A percentile compares a stretch with the other conserved stretches of the same genome.
Conservation (phyloP, 2,888 invertebrate species). For the Antheraea yamamai region DNA sequence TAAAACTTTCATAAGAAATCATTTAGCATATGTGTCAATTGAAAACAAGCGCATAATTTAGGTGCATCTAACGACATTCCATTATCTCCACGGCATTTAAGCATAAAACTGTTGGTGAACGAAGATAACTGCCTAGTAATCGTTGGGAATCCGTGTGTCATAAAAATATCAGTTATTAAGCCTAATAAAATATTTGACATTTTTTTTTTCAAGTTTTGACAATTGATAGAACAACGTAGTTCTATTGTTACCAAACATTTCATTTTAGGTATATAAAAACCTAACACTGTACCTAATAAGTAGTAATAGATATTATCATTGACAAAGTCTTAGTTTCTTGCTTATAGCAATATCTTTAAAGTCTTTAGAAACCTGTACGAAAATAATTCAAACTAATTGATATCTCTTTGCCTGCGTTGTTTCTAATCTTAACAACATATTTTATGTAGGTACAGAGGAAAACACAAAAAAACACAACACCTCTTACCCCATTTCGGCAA, state of each 20-base stretch:
- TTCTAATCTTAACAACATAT: no score
- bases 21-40: background rate
- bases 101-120: background rate
- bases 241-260: background rate
- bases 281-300: background rate
- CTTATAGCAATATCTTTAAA: background rate
- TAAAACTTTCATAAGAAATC: background rate
- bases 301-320: background rate
- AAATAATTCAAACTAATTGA: no score
- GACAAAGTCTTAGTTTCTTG: background rate
- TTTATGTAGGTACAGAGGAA: no score
- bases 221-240: background rate
- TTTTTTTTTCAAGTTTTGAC: slow-evolving; percentile 11
- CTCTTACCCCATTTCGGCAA: no score
- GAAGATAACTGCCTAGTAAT: background rate
- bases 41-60: background rate
- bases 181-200: slow-evolving; percentile 10
- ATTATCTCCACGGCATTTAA: background rate
- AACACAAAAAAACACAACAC: no score
- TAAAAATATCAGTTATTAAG: background rate
- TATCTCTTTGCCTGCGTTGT: no score
- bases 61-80: background rate
- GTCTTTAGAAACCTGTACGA: no score
- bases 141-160: background rate
- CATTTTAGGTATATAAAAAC: no score